These are phyloP conservation scores for Pogona vitticeps DNA, from an alignment of 2,113 vertebrate genomes.

Conservation along the genomic window DNA sequence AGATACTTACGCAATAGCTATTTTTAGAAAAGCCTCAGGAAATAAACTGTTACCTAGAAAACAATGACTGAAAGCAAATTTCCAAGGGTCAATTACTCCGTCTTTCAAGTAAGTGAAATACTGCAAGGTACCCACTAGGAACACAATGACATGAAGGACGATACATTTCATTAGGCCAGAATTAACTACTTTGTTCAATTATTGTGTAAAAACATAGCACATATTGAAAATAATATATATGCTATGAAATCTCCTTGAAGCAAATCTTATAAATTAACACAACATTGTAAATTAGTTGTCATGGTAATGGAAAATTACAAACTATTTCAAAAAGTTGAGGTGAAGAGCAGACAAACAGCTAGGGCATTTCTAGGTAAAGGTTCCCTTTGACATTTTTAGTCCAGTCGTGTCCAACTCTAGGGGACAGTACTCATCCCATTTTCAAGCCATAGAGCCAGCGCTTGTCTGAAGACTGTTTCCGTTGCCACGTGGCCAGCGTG, in stretches of 20 bases:
- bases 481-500: too few relatives aligned
- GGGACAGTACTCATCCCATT: too few relatives aligned
- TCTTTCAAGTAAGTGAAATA: not conserved
- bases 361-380: conserved; percentile 11
- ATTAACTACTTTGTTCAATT: not conserved
- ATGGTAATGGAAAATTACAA: not conserved
- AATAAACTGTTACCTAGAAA: conserved; percentile 7
- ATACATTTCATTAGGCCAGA: not conserved
- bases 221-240: not conserved
- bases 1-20: not conserved
- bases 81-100: not conserved
- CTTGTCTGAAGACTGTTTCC: too few relatives aligned
- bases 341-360: not conserved
- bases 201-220: not conserved
- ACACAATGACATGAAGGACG: conserved; percentile 1
- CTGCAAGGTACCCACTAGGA: not conserved
- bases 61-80: not conserved
- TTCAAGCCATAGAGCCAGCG: too few relatives aligned
- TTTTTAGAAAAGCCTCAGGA: conserved; percentile 19
- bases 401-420: too few relatives aligned
- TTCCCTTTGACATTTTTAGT: too few relatives aligned
- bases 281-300: not conserved
- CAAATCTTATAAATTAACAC: not conserved
- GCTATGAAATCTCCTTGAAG: not conserved
- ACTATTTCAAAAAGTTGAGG: not conserved